Evolutionary conservation across 1,140 invertebrate genomes (phyloP), one percentile per base, ranked within the genome.

Genomic region (Drosophila pallidifrons): DNA sequence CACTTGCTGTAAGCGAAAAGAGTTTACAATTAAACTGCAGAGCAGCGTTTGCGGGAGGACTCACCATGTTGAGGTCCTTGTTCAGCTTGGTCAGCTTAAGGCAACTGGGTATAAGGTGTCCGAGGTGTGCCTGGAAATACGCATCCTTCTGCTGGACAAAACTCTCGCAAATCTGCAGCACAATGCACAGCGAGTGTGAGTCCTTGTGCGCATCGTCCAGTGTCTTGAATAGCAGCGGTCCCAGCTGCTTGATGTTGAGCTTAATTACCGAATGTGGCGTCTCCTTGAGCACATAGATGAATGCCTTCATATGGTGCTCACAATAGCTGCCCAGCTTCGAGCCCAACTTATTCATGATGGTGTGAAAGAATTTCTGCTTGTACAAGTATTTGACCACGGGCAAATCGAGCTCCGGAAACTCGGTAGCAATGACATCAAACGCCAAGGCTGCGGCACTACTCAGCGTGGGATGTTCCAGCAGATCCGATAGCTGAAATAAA

Each of bases 181-280:
- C 93, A 10, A 95, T 94, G 28, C 94, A 75, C 10, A 96, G 78
- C 47, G 95, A 83, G 57, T 95, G 93, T 20, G 93, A 92, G 77
- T 96, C 81, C n/a, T 78, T 94, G 45, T 94, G 93, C 52, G 94
- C 93, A 13, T 43, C 41, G 15, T 95, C 94, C 30, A 97, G 85
- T 67, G 94, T 94, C 71, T 96, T 94, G 43, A 96, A 93, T n/a
- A 96, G 92, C 74, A 96, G 83, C 49, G 95, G 94, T 20, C 95
- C 93, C 57, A 95, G 93, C 95, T 96, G 93, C 75, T 93, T 82
- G 80, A 96, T 94, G 85, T 96, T 94, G 81, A 94, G 94, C 75
- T 94, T 93, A 66, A 96, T 91, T 35, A 96, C 93, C 75, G 93
- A 93, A 75, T 94, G 93, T 4, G 96, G 95, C 15, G 94, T 93